These are phyloP conservation scores for Oegoconia quadripuncta DNA, from an alignment of 2,888 invertebrate genomes.

Conservation along the genomic window DNA sequence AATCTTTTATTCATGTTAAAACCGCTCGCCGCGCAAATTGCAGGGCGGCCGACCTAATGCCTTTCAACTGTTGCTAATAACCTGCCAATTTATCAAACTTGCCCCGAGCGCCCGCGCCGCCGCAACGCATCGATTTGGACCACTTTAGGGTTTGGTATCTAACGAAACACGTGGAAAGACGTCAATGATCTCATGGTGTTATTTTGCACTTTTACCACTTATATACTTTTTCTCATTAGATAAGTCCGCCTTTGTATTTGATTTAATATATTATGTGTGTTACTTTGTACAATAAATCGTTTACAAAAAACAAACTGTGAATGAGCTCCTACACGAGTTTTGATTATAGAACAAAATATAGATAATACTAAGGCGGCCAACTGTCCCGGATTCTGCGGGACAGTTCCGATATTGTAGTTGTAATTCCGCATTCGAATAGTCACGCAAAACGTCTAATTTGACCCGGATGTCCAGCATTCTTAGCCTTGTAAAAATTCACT, in stretches of 20 bases:
- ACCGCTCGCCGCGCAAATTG: conserved; percentile 67
- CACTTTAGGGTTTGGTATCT: conserved; percentile 47
- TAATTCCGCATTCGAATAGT: too few relatives aligned
- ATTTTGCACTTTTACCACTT: not conserved
- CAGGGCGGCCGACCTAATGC: conserved; percentile 75
- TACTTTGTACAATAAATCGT: too few relatives aligned
- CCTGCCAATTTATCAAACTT: conserved; percentile 77
- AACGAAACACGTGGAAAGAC: conserved; percentile 32
- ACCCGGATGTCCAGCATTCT: too few relatives aligned
- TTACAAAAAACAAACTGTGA: too few relatives aligned
- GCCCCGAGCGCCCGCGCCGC: conserved; percentile 58
- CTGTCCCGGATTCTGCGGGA: too few relatives aligned
- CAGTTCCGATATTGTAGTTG: too few relatives aligned
- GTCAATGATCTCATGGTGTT: conserved; percentile 27
- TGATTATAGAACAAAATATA: not conserved
- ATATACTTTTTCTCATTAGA: too few relatives aligned
- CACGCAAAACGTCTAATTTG: too few relatives aligned
- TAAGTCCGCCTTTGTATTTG: not conserved
- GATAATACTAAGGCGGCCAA: too few relatives aligned
- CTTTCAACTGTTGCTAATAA: conserved; percentile 79
- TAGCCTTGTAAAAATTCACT: too few relatives aligned
- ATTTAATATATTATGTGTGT: too few relatives aligned
- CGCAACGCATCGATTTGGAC: conserved; percentile 40
- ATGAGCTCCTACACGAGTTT: too few relatives aligned
- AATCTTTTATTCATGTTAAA: conserved; percentile 68